A percentile compares a stretch with the other conserved stretches of the same genome.
Conservation (phyloP, 2,113 vertebrate genomes). For the Takifugu flavidus region DNA sequence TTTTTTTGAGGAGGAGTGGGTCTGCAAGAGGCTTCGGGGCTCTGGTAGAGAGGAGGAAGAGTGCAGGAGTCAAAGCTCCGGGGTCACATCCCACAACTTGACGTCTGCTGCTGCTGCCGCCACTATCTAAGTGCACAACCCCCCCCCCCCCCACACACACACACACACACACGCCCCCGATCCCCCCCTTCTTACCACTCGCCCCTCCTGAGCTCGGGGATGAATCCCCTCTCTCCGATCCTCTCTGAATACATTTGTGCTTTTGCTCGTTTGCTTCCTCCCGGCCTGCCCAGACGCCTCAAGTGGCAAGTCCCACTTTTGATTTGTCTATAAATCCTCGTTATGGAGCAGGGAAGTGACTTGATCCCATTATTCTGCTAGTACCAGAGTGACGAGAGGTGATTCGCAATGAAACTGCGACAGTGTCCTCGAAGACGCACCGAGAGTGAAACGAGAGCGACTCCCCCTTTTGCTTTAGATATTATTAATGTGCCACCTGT, state of each 20-base stretch:
- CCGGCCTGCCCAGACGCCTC: slow-evolving; percentile 58
- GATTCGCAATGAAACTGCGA: slow-evolving; percentile 64
- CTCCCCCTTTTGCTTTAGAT: slow-evolving; percentile 60
- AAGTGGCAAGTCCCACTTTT: slow-evolving; percentile 65
- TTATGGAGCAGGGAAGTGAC: slow-evolving; percentile 68
- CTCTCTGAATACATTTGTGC: slow-evolving; percentile 51
- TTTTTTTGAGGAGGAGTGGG: slow-evolving; percentile 38
- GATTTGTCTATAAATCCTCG: slow-evolving; percentile 75
- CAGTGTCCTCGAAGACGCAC: slow-evolving; percentile 44
- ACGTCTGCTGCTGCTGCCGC: slow-evolving; percentile 14
- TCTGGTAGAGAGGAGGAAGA: slow-evolving; percentile 34
- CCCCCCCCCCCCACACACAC: no score
- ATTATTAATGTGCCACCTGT: slow-evolving; percentile 46
- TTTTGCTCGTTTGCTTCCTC: slow-evolving; percentile 41
- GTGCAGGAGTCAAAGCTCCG: slow-evolving; percentile 53
- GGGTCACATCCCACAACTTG: slow-evolving; percentile 33
- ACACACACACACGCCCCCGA: background rate
- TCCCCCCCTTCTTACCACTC: background rate
- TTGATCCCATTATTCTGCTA: slow-evolving; percentile 73
- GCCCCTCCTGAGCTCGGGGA: slow-evolving; percentile 36
- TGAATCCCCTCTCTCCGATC: slow-evolving; percentile 17
- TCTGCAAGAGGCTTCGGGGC: slow-evolving; percentile 50
- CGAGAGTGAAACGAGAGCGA: slow-evolving; percentile 45
- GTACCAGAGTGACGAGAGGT: slow-evolving; percentile 63
- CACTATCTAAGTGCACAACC: slow-evolving; percentile 25